Conservation (phyloP, 2,797 vertebrate genomes). For the Gallirallus australis region DNA sequence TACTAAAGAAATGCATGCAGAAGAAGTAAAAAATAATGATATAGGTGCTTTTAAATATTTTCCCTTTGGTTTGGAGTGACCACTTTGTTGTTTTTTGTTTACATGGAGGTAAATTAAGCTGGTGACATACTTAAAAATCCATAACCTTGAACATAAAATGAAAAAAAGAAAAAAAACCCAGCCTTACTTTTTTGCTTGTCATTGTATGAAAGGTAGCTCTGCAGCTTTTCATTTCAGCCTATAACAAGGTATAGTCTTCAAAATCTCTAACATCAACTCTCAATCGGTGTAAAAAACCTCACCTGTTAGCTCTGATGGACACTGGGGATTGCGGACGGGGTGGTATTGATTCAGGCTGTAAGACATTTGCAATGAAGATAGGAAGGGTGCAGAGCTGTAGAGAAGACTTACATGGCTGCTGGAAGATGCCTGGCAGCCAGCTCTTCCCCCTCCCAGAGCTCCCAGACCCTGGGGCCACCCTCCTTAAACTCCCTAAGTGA, state of each 20-base stretch:
- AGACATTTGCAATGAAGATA: background rate
- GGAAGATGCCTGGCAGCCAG: background rate
- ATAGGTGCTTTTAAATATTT: background rate
- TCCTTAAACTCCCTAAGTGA: background rate
- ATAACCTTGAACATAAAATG: background rate
- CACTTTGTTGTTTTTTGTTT: fast-evolving
- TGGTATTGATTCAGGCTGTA: background rate
- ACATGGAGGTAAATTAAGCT: background rate
- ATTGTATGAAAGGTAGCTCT: background rate
- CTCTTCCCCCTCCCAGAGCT: background rate
- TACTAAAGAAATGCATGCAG: background rate
- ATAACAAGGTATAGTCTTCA: background rate
- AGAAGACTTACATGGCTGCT: background rate
- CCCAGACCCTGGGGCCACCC: background rate
- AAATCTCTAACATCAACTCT: no score
- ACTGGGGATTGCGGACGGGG: background rate
- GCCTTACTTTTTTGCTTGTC: background rate
- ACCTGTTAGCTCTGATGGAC: background rate
- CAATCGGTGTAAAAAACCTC: background rate
- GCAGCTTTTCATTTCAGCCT: background rate
- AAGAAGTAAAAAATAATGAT: background rate
- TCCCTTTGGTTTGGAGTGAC: background rate
- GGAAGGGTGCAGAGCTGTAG: background rate
- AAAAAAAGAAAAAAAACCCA: background rate
- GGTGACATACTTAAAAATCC: background rate